Conservation (phyloP, 2,888 invertebrate genomes). For the Acanthosepion pharaonis region DNA sequence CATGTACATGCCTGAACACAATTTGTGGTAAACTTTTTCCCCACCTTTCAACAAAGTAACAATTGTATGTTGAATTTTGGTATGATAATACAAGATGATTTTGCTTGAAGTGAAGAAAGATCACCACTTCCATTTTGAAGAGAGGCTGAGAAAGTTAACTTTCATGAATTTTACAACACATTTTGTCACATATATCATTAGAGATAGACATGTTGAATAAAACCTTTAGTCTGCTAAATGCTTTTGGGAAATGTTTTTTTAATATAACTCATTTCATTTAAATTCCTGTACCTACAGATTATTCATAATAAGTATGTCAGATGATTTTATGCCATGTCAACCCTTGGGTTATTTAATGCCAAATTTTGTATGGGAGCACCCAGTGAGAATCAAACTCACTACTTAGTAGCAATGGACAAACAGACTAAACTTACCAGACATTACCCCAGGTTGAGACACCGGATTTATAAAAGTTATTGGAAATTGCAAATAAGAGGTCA, state of each 20-base stretch:
- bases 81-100: neutral
- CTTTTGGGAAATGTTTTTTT: neutral
- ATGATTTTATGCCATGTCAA: too few species aligned
- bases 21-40: neutral
- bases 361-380: too few species aligned
- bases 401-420: too few species aligned
- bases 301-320: too few species aligned
- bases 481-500: too few species aligned
- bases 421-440: too few species aligned
- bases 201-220: neutral
- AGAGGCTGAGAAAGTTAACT: neutral
- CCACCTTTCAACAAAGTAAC: neutral
- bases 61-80: neutral
- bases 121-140: neutral
- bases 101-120: neutral
- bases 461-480: too few species aligned
- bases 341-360: too few species aligned
- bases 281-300: too few species aligned
- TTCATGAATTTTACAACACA: neutral
- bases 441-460: too few species aligned
- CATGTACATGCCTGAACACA: neutral
- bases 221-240: neutral
- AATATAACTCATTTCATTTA: too few species aligned
- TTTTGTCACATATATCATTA: neutral
- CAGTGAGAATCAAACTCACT: too few species aligned